Conservation (phyloP, 2,113 vertebrate genomes). For the Ivindomyrus marchei region DNA sequence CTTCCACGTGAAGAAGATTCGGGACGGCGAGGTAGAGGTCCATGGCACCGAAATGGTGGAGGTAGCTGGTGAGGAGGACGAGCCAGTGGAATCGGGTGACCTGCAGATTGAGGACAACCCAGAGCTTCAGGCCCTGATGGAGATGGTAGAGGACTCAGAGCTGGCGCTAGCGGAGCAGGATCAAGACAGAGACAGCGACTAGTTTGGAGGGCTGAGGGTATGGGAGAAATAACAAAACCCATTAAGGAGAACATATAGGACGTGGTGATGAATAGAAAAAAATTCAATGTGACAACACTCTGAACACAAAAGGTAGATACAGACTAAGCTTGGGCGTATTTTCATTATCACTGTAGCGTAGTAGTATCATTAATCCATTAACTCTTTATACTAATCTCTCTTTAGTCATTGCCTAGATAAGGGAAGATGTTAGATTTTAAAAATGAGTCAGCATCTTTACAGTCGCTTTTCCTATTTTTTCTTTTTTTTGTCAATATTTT, state of each 20-base stretch:
- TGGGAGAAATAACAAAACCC: background rate
- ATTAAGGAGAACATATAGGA: background rate
- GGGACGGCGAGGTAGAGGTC: slow-evolving; percentile 80
- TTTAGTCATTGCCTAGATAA: slow-evolving; percentile 5
- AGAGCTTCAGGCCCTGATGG: slow-evolving; percentile 72
- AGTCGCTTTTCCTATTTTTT: background rate
- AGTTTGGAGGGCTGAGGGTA: slow-evolving; percentile 26
- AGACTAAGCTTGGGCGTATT: background rate
- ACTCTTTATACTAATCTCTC: background rate
- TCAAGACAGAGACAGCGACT: slow-evolving; percentile 62
- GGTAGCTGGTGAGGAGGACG: slow-evolving; percentile 59
- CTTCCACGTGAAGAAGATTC: slow-evolving; percentile 95
- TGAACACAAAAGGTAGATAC: background rate
- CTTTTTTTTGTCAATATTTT: background rate
- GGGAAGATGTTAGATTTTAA: background rate
- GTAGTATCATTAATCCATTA: background rate
- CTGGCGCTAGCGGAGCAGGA: slow-evolving; percentile 77
- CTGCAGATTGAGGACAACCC: slow-evolving; percentile 78
- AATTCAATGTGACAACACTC: background rate
- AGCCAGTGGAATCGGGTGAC: slow-evolving; percentile 64
- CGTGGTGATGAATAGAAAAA: background rate
- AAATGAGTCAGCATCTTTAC: background rate
- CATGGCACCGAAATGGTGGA: slow-evolving; percentile 80
- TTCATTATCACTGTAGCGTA: background rate
- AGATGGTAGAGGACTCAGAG: slow-evolving; percentile 79